phyloP scores from a whole-genome alignment of 2,113 vertebrate species.

The Toxotes chatareus region DNA sequence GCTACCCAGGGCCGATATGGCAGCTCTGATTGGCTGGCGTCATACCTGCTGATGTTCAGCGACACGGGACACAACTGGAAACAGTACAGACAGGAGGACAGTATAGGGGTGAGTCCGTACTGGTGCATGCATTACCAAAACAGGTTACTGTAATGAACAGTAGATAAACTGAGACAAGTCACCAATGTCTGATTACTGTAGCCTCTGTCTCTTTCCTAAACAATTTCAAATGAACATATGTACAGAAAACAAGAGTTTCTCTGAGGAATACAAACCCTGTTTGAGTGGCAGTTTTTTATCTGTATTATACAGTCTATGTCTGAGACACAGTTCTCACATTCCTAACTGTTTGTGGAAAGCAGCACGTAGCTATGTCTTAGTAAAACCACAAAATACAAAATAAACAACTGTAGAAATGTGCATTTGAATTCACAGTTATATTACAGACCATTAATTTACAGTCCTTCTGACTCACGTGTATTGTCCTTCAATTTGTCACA shows the following conservation, averaged over 20 bases:
- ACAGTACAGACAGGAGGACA: constrained; percentile 92
- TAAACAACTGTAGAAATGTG: neutral
- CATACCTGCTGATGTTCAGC: constrained; percentile 92
- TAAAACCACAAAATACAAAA: no score
- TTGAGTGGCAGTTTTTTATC: neutral
- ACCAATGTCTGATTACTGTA: no score
- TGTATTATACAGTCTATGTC: neutral
- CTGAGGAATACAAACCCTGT: neutral
- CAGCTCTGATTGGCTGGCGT: constrained; percentile 93
- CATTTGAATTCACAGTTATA: neutral
- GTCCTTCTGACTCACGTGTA: neutral
- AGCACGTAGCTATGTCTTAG: no score
- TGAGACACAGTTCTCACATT: no score
- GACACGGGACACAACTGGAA: constrained; percentile 94
- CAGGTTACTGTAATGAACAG: neutral
- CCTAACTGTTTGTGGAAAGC: no score
- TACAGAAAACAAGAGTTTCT: neutral
- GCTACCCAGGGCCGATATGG: constrained; percentile 80
- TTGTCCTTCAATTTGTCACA: neutral
- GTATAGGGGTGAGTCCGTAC: constrained; percentile 88
- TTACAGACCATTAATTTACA: neutral
- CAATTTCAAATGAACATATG: neutral
- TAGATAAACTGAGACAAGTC: neutral
- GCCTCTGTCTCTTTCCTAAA: neutral
- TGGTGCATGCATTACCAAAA: neutral